Base-by-base conservation (phyloP, 2,888 invertebrate genomes). In the Dendrolimus houi region DNA sequence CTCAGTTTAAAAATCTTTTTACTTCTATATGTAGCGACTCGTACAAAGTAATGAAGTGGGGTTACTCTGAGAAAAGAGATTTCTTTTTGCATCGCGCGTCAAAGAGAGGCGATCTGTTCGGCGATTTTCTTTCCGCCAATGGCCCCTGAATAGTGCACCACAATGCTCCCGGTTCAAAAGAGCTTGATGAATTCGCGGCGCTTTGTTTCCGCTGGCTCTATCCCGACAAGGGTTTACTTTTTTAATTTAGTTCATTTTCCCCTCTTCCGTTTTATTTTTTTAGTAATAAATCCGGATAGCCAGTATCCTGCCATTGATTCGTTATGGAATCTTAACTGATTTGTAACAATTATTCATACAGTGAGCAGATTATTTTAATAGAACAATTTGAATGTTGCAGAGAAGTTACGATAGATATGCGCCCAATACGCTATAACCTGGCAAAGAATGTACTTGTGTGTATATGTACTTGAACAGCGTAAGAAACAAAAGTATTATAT, bases 161-260 rank as follows among this genome's bases (percentile, higher is more conserved):
- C 85, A 87, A 84, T 87, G 79, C 77, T 72, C 67, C 69, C 79
- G 77, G 87, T 85, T 88, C 87, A 87, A 87, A 88, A 87, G 87
- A 85, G 81, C 87, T 82, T 89, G 87, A 89, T 89, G 88, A 89
- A 88, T 87, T 81, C 80, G 75, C 77, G 77, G 77, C 72, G 78
- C 88, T 87, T 89, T 88, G 89, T 89, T 88, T 88, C 84, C 82
- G 79, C 83, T 77, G 79, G 84, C 82, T 87, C 84, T 80, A 79
- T 76, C 83, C 78, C 84, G 79, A 82, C 83, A 80, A 84, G 85
- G 85, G 87, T 87, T 88, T 81, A 85, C 87, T 86, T 88, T 88
- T 47, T 88, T 88, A 86, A 89, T 88, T 87, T 86, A 81, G 85
- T 85, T 83, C 83, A 87, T 86, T 85, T 83, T 77, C 79, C 79